Evolutionary conservation across 2,113 vertebrate genomes (phyloP), one percentile per base, ranked within the genome.

Genomic region (Petrocephalus microphthalmus): DNA sequence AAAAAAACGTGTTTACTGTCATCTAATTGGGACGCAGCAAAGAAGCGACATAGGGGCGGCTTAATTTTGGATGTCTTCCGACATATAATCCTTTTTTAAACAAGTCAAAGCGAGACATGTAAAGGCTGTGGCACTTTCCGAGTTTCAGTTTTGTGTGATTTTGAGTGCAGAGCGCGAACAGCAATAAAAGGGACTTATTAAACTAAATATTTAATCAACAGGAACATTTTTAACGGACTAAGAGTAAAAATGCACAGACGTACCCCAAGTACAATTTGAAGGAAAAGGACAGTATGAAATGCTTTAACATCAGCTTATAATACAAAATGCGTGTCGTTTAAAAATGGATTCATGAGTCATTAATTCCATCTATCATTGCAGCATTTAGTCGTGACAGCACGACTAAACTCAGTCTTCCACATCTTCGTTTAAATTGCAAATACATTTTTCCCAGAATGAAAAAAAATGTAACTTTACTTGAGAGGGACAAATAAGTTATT

Each of bases 11-110:
- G 88, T 89, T 71, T 86, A 82, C 89, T 88, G 87, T 51, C 20
- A 33, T n/a, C 57, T 91, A 84, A 89, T 90, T 91, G 87, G 90
- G 89, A 89, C 0, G 83, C 13, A 52, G 83, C 60, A 89, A 45
- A 88, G 7, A 81, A 52, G 29, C n/a, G 87, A 64, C 22, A 56
- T 56, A 82, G 71, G 20, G 19, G 53, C 25, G 19, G 53, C 33
- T 87, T 88, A 47, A 5, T 29, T 78, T 89, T 19, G 13, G 13
- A 0, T 74, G 53, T 45, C 42, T 82, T 89, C 56, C 4, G 19
- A 37, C 71, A 42, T 78, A 42, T 42, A 37, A 78, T 78, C 33
- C n/a, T 78, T 78, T 17, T 19, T 11, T 29, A 8, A 22, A 19
- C 82, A 13, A 51, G 19, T 51, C 47, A 52, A 84, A 84, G 47